These are phyloP conservation scores for Sterrhoptilus dennistouni DNA, from an alignment of 2,113 vertebrate species.

Conservation along the genomic window DNA sequence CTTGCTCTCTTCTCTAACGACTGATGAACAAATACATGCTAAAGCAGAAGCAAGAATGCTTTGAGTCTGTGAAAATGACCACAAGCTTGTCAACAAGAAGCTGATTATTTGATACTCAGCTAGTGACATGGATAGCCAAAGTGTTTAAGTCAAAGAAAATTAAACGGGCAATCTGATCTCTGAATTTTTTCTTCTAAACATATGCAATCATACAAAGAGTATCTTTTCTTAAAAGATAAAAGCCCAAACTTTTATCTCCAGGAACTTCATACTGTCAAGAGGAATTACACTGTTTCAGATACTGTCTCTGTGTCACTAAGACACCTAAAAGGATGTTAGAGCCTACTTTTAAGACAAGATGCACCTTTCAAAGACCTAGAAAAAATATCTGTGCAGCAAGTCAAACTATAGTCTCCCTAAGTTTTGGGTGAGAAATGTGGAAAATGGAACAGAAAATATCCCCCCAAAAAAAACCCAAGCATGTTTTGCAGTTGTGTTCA, in stretches of 20 bases:
- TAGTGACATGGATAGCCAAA: background rate
- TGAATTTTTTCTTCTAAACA: background rate
- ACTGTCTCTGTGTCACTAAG: background rate
- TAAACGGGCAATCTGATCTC: background rate
- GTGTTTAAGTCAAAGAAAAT: background rate
- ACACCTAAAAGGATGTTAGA: background rate
- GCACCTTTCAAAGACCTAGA: background rate
- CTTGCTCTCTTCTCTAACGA: background rate
- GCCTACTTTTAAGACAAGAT: background rate
- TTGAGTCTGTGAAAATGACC: background rate
- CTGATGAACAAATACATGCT: background rate
- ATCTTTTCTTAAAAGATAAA: background rate
- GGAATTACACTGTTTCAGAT: background rate
- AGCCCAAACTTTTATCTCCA: background rate
- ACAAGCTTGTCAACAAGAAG: background rate
- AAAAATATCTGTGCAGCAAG: background rate
- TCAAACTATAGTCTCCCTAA: rapidly evolving
- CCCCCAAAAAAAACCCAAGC: background rate
- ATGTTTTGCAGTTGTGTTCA: background rate
- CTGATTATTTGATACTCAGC: background rate
- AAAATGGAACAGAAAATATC: background rate
- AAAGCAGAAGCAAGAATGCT: background rate
- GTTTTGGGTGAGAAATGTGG: background rate
- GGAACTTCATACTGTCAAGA: background rate
- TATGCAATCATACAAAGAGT: background rate